Conservation (phyloP, 2,888 invertebrate genomes). For the Callosobruchus maculatus region DNA sequence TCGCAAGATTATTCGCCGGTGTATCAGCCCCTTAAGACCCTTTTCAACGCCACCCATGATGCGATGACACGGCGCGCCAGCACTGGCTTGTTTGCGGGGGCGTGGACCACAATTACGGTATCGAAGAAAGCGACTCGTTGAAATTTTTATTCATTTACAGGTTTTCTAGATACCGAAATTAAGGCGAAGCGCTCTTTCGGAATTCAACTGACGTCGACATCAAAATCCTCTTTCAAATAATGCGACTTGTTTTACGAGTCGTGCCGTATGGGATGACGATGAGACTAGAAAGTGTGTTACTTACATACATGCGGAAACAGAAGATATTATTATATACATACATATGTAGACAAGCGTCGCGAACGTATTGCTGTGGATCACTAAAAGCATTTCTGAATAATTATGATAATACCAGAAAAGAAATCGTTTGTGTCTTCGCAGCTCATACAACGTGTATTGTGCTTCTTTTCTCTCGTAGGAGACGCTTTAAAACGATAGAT, state of each 20-base stretch:
- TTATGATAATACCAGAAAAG: neutral
- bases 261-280: neutral
- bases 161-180: neutral
- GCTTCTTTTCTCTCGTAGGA: too few relatives aligned
- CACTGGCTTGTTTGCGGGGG: neutral
- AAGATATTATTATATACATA: neutral
- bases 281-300: neutral
- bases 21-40: too few relatives aligned
- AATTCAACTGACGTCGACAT: neutral
- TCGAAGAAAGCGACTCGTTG: neutral
- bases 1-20: too few relatives aligned
- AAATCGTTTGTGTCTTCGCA: neutral
- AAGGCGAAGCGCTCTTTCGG: neutral
- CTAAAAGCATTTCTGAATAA: neutral
- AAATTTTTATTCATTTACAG: neutral
- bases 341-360: neutral
- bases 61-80: neutral
- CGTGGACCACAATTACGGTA: neutral
- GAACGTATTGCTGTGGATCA: neutral
- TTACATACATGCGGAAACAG: neutral
- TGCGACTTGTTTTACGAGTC: neutral
- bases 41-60: neutral
- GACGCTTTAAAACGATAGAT: too few relatives aligned
- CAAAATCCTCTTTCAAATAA: neutral
- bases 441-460: too few relatives aligned